Evolutionary conservation across 2,113 vertebrate genomes (phyloP).

Genomic region (Callipepla californica): DNA sequence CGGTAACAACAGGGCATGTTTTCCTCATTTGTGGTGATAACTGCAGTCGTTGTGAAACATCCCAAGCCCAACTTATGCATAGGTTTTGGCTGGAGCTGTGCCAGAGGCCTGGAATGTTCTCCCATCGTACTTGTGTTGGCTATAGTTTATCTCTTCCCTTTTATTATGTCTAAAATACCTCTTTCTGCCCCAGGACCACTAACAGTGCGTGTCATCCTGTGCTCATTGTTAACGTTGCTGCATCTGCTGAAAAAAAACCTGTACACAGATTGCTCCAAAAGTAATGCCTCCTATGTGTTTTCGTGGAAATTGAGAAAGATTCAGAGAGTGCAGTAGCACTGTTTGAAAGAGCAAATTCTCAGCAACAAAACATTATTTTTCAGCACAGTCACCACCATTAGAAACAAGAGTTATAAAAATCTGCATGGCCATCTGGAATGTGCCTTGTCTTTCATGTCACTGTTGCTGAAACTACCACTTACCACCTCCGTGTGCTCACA

Average conservation of each 20-base stretch:
- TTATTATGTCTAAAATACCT: neutral
- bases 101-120: neutral
- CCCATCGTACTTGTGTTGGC: neutral
- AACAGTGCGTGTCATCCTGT: neutral
- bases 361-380: too few species aligned
- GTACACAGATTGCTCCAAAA: too few species aligned
- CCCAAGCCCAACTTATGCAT: neutral
- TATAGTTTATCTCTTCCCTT: neutral
- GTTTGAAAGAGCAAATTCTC: too few species aligned
- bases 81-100: neutral
- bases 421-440: too few species aligned
- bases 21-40: neutral
- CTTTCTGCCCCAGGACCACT: neutral
- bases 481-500: too few species aligned
- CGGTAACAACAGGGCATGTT: neutral
- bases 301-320: too few species aligned
- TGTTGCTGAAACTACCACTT: too few species aligned
- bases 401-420: too few species aligned
- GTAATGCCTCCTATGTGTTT: too few species aligned
- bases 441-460: too few species aligned
- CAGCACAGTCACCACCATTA: too few species aligned
- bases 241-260: neutral
- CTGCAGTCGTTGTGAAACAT: neutral
- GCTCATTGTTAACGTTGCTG: fast-evolving
- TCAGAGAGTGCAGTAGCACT: too few species aligned